These are phyloP conservation scores for Hirtodrosophila duncani DNA, from an alignment of 2,888 invertebrate genomes.

Conservation along the genomic window DNA sequence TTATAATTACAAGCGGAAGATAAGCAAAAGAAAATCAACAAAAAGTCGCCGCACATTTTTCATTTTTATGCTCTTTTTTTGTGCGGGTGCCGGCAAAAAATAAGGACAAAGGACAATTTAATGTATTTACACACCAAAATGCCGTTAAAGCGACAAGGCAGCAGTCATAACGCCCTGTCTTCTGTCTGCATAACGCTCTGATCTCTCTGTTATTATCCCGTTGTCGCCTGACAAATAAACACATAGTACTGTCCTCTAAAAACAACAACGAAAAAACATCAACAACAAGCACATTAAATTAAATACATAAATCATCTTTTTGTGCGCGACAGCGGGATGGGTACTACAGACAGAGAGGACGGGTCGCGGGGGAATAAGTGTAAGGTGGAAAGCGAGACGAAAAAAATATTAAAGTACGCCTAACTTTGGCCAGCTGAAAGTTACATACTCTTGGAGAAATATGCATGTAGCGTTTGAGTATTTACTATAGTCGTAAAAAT, in stretches of 20 bases:
- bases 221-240: conserved; percentile 72
- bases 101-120: conserved; percentile 48
- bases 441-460: too few relatives aligned
- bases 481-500: too few relatives aligned
- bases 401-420: conserved; percentile 8
- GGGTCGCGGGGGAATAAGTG: too few relatives aligned
- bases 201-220: conserved; percentile 60
- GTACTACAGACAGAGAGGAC: background rate
- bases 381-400: conserved; percentile 9
- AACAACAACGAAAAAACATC: conserved; percentile 20
- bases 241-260: conserved; percentile 48
- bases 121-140: conserved; percentile 69
- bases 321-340: conserved; percentile 39
- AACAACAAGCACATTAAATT: conserved; percentile 60
- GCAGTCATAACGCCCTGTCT: conserved; percentile 45
- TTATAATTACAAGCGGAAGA: conserved; percentile 54
- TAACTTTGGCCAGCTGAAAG: too few relatives aligned
- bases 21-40: conserved; percentile 1
- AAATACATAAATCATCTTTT: conserved; percentile 68
- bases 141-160: conserved; percentile 62
- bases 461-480: too few relatives aligned
- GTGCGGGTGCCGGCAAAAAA: conserved; percentile 15
- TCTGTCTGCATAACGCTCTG: conserved; percentile 33
- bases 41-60: conserved; percentile 57
- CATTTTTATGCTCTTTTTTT: conserved; percentile 50